Percentiles rank a stretch among this genome's conserved stretches.
Conservation (phyloP, 2,113 vertebrate species). For the Cheirogaleus medius region DNA sequence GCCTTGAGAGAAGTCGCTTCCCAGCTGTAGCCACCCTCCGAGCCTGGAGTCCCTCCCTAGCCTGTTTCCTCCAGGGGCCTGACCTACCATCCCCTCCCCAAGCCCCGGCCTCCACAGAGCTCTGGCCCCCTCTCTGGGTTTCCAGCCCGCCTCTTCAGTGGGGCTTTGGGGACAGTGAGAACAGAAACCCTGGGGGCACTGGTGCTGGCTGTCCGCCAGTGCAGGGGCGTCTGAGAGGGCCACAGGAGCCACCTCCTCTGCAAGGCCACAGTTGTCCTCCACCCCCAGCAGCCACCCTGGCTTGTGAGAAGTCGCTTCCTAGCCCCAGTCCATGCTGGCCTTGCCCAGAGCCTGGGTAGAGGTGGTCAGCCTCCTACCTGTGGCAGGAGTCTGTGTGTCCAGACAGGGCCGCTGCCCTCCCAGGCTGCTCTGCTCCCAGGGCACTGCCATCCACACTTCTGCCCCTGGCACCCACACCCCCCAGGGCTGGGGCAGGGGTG, state of each 20-base stretch:
- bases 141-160: background rate
- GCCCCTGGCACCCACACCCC: constrained; percentile 46
- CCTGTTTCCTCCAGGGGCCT: background rate
- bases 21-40: background rate
- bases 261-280: background rate
- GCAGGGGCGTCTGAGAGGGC: background rate
- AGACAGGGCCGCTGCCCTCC: background rate
- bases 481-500: background rate
- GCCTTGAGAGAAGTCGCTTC: background rate
- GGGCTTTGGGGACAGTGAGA: background rate
- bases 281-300: background rate
- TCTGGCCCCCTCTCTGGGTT: background rate
- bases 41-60: background rate
- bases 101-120: no score
- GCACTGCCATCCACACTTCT: constrained; percentile 82
- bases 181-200: fast-evolving
- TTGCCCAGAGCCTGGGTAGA: background rate
- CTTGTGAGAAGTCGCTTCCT: background rate
- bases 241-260: background rate
- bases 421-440: constrained; percentile 67
- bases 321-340: background rate
- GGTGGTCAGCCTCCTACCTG: constrained; percentile 82
- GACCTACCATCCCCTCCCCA: background rate
- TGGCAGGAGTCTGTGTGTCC: background rate
- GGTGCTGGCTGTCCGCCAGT: background rate